These are phyloP conservation scores for Apteryx owenii DNA, from an alignment of 2,113 vertebrate genomes.

Conservation along the genomic window DNA sequence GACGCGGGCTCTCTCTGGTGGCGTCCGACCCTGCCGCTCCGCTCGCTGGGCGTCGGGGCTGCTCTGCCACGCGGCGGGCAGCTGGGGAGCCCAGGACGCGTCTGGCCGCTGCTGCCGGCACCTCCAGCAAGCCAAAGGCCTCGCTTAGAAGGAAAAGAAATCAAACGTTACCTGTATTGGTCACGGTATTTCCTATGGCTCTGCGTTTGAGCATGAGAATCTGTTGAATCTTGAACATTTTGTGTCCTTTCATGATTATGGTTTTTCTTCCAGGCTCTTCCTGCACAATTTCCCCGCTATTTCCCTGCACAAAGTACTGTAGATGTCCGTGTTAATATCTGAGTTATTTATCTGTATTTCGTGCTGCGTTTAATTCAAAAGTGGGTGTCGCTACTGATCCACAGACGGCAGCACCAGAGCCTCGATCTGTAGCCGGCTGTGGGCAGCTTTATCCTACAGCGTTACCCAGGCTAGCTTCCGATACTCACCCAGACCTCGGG, in stretches of 20 bases:
- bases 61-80: rapidly evolving
- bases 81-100: rapidly evolving
- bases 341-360: not conserved
- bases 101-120: not conserved
- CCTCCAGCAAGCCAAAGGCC: not conserved
- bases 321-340: not conserved
- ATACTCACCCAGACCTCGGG: not conserved
- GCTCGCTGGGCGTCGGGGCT: rapidly evolving
- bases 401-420: not conserved
- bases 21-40: rapidly evolving
- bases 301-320: not conserved
- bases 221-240: not conserved
- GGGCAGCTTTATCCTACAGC: not conserved
- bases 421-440: not conserved
- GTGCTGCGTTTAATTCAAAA: not conserved
- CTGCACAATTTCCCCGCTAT: not conserved
- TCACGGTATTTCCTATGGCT: not conserved
- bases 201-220: rapidly evolving
- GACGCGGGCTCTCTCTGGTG: not conserved
- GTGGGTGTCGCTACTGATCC: not conserved
- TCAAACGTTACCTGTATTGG: rapidly evolving
- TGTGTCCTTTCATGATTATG: not conserved
- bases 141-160: not conserved
- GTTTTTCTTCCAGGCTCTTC: not conserved
- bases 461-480: not conserved